Evolutionary conservation across 2,888 invertebrate genomes (phyloP).

Genomic region (Rhaphigaster nebulosa): DNA sequence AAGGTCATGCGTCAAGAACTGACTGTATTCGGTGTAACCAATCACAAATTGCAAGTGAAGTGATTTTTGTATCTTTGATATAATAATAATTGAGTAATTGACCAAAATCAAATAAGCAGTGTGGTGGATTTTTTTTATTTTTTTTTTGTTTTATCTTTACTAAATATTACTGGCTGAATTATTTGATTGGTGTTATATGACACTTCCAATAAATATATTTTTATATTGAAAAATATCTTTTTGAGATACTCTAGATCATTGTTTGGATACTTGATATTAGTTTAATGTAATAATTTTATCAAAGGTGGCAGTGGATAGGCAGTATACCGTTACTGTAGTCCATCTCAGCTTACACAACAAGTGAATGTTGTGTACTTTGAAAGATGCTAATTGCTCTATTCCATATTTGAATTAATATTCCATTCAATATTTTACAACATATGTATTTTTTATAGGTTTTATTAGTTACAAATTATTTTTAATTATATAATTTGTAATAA

Average conservation of each 20-base stretch:
- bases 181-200: neutral
- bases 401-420: neutral
- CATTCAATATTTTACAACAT: neutral
- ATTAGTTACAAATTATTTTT: neutral
- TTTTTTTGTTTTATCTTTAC: too few relatives aligned
- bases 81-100: too few relatives aligned
- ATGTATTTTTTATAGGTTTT: neutral
- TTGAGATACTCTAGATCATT: neutral
- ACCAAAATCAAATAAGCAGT: too few relatives aligned
- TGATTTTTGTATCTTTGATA: neutral
- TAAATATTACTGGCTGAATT: neutral
- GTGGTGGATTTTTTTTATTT: too few relatives aligned
- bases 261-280: slow-evolving; percentile 25
- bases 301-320: slow-evolving; percentile 67
- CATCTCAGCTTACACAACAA: slow-evolving; percentile 37
- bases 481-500: neutral
- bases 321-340: slow-evolving; percentile 79
- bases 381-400: slow-evolving; percentile 47
- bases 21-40: neutral
- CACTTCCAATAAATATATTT: neutral
- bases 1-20: too few relatives aligned
- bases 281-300: slow-evolving; percentile 7
- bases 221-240: neutral
- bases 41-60: neutral
- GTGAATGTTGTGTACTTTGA: slow-evolving; percentile 26